Evolutionary conservation across 1,140 invertebrate genomes (phyloP).

Genomic region (Caerostris darwini): DNA sequence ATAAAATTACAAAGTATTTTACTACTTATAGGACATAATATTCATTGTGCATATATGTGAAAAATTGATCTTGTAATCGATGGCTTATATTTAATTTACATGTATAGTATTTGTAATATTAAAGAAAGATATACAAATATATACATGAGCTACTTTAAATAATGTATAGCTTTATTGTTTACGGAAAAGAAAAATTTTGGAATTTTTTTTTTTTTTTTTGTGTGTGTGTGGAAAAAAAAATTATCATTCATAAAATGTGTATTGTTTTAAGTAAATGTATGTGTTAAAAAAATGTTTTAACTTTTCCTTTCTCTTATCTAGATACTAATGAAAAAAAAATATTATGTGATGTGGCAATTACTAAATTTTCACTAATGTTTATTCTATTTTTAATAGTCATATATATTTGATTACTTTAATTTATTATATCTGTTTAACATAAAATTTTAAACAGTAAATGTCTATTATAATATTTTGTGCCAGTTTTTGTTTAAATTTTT

Average conservation of each 20-base stretch:
- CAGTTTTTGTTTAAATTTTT: conserved; percentile 19
- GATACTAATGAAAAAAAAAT: not conserved
- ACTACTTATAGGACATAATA: conserved; percentile 50
- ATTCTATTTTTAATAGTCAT: conserved; percentile 6
- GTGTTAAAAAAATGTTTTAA: not conserved
- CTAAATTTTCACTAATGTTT: not conserved
- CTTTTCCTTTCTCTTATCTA: not conserved
- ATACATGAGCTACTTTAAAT: conserved; percentile 24
- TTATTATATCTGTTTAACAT: not conserved
- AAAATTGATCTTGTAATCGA: conserved; percentile 19
- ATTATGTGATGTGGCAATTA: conserved; percentile 6
- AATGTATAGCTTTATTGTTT: not conserved
- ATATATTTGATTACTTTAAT: not conserved
- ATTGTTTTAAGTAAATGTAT: not conserved
- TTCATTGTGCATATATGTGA: conserved; percentile 35
- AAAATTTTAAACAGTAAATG: not conserved
- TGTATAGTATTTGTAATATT: conserved; percentile 33
- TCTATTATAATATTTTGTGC: conserved; percentile 3
- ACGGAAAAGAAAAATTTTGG: not conserved
- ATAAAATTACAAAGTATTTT: conserved; percentile 61
- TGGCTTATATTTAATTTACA: not conserved
- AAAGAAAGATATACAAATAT: not conserved
- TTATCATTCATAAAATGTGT: not conserved
- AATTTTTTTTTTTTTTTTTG: not conserved
- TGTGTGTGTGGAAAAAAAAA: not conserved